A percentile compares a stretch with the other conserved stretches of the same genome.
Conservation (phyloP, 2,797 vertebrate genomes). For the Pterois miles region DNA sequence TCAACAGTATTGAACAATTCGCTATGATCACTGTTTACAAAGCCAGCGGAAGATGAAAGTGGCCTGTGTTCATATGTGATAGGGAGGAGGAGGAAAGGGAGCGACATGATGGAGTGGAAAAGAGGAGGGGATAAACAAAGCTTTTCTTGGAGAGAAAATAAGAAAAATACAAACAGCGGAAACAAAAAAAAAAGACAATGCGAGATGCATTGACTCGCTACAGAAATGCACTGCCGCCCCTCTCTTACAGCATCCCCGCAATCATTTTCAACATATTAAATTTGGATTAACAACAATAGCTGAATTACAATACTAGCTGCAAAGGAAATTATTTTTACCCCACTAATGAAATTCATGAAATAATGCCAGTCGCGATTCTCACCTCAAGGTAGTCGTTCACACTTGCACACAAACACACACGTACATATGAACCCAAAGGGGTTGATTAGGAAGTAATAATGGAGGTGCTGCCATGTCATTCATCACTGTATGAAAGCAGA, state of each 20-base stretch:
- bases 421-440: conserved; percentile 46
- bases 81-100: conserved; percentile 14
- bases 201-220: conserved; percentile 17
- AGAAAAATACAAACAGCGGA: conserved; percentile 1
- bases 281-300: conserved; percentile 77
- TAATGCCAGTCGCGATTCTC: conserved; percentile 58
- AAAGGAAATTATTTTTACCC: conserved; percentile 75
- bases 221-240: conserved; percentile 7
- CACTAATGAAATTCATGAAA: conserved; percentile 79
- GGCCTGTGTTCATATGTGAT: conserved; percentile 50
- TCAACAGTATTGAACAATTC: conserved; percentile 69
- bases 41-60: conserved; percentile 70
- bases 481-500: conserved; percentile 52
- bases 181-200: conserved; percentile 5
- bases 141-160: conserved; percentile 32
- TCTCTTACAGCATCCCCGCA: conserved; percentile 37
- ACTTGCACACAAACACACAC: conserved; percentile 1
- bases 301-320: conserved; percentile 69
- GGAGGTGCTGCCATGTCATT: conserved; percentile 40
- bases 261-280: conserved; percentile 77
- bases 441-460: conserved; percentile 73
- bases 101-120: conserved; percentile 3
- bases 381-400: conserved; percentile 41
- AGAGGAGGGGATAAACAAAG: conserved; percentile 41
- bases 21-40: conserved; percentile 75